Base-by-base conservation (phyloP, 2,797 vertebrate genomes). In the Acanthiza pusilla region DNA sequence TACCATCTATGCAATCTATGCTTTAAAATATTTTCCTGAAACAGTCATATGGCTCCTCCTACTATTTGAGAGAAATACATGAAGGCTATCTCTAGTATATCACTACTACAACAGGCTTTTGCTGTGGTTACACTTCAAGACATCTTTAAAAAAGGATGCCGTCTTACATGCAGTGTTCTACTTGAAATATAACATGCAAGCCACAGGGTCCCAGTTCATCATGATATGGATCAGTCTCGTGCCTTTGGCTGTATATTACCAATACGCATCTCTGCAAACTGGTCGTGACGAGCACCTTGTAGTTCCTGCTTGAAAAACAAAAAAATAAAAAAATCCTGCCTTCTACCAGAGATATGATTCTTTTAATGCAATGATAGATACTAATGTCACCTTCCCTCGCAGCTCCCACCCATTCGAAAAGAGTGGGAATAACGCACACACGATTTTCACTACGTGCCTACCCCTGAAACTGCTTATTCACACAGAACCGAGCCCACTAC, bases 391-490 rank as follows among this genome's bases (percentile, higher is more conserved):
- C 90, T 75, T 94, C 43, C 48, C 72, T 43, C 13, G 9, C n/a
- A n/a, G 68, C 42, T 66, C 54, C 68, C 81, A 68, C 74, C 72
- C 85, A 23, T 68, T 45, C 66, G 27, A 32, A 51, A 55, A 54
- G 54, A 85, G 73, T 36, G 54, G 54, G 16, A 75, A 63, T 8
- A 51, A 84, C 3, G 70, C 40, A 20, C 11, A 53, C 3, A 20
- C 11, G 76, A 57, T 81, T 60, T 80, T 32, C 79, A 58, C 43
- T 57, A 62, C 53, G 18, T 36, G 71, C 79, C 88, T 27, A 17
- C 34, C 87, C 43, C 54, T 7, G 42, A 84, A 89, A 80, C 88
- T 51, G 85, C 91, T 89, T 79, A 77, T 75, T 89, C 93, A 93
- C 86, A n/a, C 2, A 13, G 0, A 80, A 20, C 87, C 45, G 74